These are phyloP conservation scores for Chymomyza fuscimana DNA, from an alignment of 2,888 invertebrate genomes.

Conservation along the genomic window DNA sequence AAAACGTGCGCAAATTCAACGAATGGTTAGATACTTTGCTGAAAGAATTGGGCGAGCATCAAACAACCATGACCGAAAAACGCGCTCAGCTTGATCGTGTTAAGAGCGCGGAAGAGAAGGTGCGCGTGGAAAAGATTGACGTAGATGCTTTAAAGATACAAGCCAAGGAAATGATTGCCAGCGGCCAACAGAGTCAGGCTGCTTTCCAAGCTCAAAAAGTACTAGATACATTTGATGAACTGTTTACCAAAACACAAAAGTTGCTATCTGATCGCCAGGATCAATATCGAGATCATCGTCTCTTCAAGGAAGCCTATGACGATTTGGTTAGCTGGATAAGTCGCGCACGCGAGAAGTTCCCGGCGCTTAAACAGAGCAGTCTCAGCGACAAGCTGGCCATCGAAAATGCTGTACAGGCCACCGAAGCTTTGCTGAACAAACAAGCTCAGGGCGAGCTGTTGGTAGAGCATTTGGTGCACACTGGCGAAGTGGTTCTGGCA, in stretches of 20 bases:
- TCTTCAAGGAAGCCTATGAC: conserved; percentile 95
- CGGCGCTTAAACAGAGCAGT: conserved; percentile 90
- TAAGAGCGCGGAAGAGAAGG: conserved; percentile 92
- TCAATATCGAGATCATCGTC: conserved; percentile 91
- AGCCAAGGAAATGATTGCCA: conserved; percentile 91
- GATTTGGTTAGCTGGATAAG: conserved; percentile 93
- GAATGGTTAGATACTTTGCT: conserved; percentile 88
- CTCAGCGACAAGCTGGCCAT: conserved; percentile 92
- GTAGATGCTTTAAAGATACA: conserved; percentile 92
- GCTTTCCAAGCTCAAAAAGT: conserved; percentile 92
- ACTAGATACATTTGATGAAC: conserved; percentile 89
- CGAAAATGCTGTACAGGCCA: conserved; percentile 92
- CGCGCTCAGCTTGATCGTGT: conserved; percentile 91
- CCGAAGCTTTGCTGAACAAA: conserved; percentile 91
- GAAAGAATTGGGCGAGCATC: conserved; percentile 87
- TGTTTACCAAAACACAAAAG: conserved; percentile 88
- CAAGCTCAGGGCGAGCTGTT: conserved; percentile 94
- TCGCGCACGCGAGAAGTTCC: conserved; percentile 92
- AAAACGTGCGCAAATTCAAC: conserved; percentile 90
- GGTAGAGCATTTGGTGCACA: conserved; percentile 91
- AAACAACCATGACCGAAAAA: conserved; percentile 92
- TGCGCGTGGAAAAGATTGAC: conserved; percentile 93
- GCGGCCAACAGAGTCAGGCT: conserved; percentile 90
- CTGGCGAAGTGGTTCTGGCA: conserved; percentile 91
- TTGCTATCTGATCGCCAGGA: conserved; percentile 89